Conservation (phyloP, 2,888 invertebrate species). For the Hirudinaria manillensis region DNA sequence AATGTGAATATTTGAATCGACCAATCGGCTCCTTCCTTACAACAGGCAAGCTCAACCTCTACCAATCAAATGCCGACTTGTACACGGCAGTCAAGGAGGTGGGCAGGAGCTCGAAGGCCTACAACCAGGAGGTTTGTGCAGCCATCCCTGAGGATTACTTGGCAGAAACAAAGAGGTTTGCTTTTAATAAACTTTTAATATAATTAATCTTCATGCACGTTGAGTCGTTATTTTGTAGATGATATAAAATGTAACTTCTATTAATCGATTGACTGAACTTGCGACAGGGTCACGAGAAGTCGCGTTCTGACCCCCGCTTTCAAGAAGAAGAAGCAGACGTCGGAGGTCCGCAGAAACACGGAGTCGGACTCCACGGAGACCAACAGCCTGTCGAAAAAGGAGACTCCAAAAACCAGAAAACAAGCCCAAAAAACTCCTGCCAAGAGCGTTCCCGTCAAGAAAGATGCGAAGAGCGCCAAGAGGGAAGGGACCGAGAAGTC, state of each 20-base stretch:
- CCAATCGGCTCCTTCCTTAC: too few species aligned
- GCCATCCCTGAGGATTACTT: constrained; percentile 18
- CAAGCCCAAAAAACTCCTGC: too few species aligned
- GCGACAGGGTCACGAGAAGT: constrained; percentile 6
- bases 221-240: too few species aligned
- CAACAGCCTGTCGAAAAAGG: background rate
- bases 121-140: constrained; percentile 13
- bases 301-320: constrained; percentile 11
- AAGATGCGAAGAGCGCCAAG: background rate
- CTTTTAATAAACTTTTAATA: too few species aligned
- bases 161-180: constrained; percentile 14
- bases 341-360: background rate
- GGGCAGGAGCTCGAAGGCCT: constrained; percentile 41
- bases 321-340: background rate
- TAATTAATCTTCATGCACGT: too few species aligned
- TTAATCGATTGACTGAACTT: too few species aligned
- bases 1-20: too few species aligned
- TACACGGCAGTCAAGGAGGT: constrained; percentile 50
- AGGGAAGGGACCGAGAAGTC: background rate
- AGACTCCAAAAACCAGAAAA: too few species aligned
- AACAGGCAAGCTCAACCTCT: constrained; percentile 45
- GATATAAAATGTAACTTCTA: too few species aligned
- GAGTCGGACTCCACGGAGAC: constrained; percentile 5
- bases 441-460: background rate
- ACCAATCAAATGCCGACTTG: constrained; percentile 46